phyloP scores from a whole-genome alignment of 2,797 vertebrate species.

The Cossypha dichroa region DNA sequence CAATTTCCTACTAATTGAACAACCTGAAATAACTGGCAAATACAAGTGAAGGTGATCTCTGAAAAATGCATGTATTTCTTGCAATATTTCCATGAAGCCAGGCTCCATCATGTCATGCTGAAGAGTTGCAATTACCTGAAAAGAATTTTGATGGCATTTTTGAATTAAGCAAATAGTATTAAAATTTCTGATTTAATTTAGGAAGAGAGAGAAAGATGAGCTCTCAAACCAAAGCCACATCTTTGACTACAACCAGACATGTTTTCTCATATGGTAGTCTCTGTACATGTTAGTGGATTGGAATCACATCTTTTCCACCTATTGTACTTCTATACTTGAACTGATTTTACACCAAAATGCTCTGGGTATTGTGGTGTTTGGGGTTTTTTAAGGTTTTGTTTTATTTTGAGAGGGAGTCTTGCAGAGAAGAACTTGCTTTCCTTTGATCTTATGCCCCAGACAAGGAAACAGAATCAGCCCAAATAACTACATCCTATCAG shows the following conservation, averaged over 20 bases:
- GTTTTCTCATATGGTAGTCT: background rate
- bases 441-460: background rate
- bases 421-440: background rate
- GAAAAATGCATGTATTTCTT: background rate
- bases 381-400: background rate
- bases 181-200: background rate
- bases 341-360: background rate
- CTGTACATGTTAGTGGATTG: background rate
- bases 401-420: background rate
- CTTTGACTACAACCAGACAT: background rate
- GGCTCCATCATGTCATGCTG: background rate
- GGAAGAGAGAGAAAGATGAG: background rate
- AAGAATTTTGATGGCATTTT: background rate
- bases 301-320: background rate
- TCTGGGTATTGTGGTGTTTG: background rate
- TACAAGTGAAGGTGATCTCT: background rate
- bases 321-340: background rate
- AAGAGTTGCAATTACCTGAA: background rate
- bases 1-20: background rate
- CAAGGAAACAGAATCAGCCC: background rate
- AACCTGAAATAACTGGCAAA: background rate
- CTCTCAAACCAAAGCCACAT: background rate
- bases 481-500: background rate
- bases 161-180: background rate
- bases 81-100: background rate